Conservation (phyloP, 2,797 vertebrate genomes). For the Halcyon chelicuti region DNA sequence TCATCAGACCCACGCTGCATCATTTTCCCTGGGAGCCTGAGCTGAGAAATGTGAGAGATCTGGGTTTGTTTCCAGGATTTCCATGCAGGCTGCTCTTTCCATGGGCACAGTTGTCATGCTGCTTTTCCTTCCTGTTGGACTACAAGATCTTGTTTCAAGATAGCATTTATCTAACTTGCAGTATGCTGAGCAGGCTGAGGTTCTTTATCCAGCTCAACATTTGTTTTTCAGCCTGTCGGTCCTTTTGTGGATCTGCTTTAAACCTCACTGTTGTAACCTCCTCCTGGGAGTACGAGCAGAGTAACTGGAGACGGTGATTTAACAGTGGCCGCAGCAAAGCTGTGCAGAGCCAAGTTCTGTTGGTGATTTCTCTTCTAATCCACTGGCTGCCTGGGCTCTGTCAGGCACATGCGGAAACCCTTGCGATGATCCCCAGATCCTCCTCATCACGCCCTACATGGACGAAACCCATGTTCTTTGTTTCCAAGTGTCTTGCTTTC, state of each 20-base stretch:
- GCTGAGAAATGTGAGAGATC: not conserved
- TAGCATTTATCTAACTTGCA: not conserved
- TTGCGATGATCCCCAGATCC: not conserved
- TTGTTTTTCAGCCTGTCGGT: not conserved
- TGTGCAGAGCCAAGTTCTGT: not conserved
- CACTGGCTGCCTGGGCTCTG: not conserved
- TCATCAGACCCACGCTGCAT: not conserved
- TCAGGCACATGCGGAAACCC: not conserved
- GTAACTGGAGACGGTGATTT: not conserved
- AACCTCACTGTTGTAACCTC: not conserved
- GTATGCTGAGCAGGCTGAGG: not conserved
- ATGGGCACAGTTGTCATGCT: not conserved
- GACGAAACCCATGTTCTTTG: not conserved
- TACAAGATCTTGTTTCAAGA: slow-evolving; percentile 10
- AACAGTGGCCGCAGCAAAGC: not conserved
- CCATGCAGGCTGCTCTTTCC: not conserved
- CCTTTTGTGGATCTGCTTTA: not conserved
- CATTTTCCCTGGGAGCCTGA: not conserved
- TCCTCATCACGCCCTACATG: not conserved
- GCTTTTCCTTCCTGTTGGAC: slow-evolving; percentile 10
- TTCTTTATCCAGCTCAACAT: not conserved
- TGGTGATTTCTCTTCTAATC: not conserved
- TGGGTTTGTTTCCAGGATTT: not conserved
- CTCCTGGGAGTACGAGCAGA: not conserved
- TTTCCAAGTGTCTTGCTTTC: not conserved